Evolutionary conservation across 2,888 invertebrate genomes (phyloP).

Genomic region (Bellardia pandia): DNA sequence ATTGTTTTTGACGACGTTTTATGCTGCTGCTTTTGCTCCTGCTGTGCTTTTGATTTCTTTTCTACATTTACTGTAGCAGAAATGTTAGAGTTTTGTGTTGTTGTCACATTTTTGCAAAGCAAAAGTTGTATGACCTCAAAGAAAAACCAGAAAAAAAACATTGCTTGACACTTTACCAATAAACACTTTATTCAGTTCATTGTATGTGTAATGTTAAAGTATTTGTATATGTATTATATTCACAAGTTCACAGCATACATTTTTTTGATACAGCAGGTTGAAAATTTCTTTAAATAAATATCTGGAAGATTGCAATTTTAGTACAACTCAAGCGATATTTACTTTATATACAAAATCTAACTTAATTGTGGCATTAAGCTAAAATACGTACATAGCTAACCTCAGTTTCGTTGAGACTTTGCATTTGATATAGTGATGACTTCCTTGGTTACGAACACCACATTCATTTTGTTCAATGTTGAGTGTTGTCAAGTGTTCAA

Average conservation of each 20-base stretch:
- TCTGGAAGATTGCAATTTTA: too few species aligned
- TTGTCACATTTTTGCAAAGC: constrained; percentile 37
- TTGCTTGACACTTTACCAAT: constrained; percentile 70
- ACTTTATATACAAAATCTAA: too few species aligned
- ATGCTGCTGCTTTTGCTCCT: constrained; percentile 13
- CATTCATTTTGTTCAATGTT: constrained; percentile 32
- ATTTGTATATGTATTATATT: background rate
- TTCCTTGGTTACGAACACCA: constrained; percentile 34
- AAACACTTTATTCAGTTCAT: constrained; percentile 64
- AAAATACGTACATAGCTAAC: too few species aligned
- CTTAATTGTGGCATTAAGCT: too few species aligned
- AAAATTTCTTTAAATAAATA: too few species aligned
- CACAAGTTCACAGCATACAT: too few species aligned
- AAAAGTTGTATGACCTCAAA: constrained; percentile 72
- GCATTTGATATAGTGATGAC: constrained; percentile 13
- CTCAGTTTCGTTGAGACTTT: constrained; percentile 1
- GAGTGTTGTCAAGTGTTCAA: constrained; percentile 54
- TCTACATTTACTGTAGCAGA: background rate
- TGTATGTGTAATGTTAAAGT: background rate
- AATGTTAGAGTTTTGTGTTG: background rate
- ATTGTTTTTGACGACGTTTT: constrained; percentile 56
- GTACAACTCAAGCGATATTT: too few species aligned
- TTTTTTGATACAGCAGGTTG: too few species aligned
- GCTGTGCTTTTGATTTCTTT: constrained; percentile 47
- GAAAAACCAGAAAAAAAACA: constrained; percentile 37